A percentile compares a stretch with the other conserved stretches of the same genome.
Evolutionary conservation across 1,140 invertebrate species (phyloP).

Genomic region (Heliconius eleuchia): DNA sequence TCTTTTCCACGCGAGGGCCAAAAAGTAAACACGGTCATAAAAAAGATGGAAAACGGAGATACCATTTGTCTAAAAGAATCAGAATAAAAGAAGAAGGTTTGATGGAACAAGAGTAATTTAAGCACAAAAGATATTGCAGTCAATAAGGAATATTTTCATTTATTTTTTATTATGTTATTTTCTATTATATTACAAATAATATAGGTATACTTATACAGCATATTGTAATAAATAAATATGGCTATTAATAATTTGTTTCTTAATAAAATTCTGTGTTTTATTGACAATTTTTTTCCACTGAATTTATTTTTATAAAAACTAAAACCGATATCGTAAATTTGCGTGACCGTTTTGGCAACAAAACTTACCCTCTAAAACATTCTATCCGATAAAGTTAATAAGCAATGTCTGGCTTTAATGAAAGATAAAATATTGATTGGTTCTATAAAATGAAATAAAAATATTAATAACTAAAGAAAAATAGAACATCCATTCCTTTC

Average conservation of each 20-base stretch:
- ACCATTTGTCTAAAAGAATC: conserved; percentile 34
- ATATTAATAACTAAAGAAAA: neutral
- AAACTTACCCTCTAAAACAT: neutral
- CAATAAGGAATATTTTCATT: neutral
- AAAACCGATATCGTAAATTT: neutral
- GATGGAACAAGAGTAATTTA: conserved; percentile 8
- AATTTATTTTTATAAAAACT: neutral
- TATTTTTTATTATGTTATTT: neutral
- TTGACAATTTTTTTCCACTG: neutral
- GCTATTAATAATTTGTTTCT: too few species aligned
- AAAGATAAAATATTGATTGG: neutral
- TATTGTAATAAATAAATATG: too few species aligned
- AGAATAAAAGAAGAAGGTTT: conserved; percentile 36
- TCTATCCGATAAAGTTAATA: conserved; percentile 1
- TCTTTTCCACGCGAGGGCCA: neutral
- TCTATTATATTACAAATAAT: too few species aligned
- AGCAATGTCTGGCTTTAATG: neutral
- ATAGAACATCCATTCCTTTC: neutral
- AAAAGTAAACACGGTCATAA: conserved; percentile 11
- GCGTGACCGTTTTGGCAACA: conserved; percentile 6
- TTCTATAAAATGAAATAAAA: neutral
- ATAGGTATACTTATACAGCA: too few species aligned
- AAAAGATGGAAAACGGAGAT: conserved; percentile 7
- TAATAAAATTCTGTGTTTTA: too few species aligned
- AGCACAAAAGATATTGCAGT: neutral